Base-by-base conservation (phyloP, 92 coral and sea anemone species). In the Palythoa heliodiscus region DNA sequence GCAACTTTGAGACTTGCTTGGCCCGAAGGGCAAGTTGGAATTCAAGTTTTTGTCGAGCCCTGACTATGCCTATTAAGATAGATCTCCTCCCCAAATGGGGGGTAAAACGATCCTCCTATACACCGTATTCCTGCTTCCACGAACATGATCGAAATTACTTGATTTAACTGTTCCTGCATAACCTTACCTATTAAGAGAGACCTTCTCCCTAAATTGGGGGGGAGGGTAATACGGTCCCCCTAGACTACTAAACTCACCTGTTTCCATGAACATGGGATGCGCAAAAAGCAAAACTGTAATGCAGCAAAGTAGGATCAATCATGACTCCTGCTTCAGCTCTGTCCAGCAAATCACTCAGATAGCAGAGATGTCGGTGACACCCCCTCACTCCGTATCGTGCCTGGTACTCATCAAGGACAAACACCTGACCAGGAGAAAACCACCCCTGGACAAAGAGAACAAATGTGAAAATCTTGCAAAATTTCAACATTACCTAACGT, bases 181-280 rank as follows among this genome's bases (percentile, higher is more conserved):
- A 29, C 35, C 1, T 0, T n/a, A 4, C 68, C 23, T 2, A 61
- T 11, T 0, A 61, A 69, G 20, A 69, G 20, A 7, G 23, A 16
- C 35, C 35, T 29, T 1, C 35, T 29, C 35, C 35, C 35, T 29
- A 29, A 29, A 29, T 29, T 0, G 35, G 35, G 35, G 35, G 35
- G 35, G 35, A 29, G 35, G 35, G 35, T 12, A n/a, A 24, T 23
- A 23, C 19, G 20, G 22, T 35, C 67, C 12, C 15, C 6, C 4
- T 22, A 5, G 14, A 52, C 16, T 5, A 58, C 17, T 79, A 53
- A 0, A 29, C 35, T 29, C 69, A 96, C 99, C 96, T 93, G 90
- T 96, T 94, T 0, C 99, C 99, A 78, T 96, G 99, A 67, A 96
- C 99, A 82, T 96, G 99, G 13, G 99, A 96, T 6, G 98, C 99